Evolutionary conservation across 2,888 invertebrate genomes (phyloP).

Genomic region (Lamellibrachia satsuma): DNA sequence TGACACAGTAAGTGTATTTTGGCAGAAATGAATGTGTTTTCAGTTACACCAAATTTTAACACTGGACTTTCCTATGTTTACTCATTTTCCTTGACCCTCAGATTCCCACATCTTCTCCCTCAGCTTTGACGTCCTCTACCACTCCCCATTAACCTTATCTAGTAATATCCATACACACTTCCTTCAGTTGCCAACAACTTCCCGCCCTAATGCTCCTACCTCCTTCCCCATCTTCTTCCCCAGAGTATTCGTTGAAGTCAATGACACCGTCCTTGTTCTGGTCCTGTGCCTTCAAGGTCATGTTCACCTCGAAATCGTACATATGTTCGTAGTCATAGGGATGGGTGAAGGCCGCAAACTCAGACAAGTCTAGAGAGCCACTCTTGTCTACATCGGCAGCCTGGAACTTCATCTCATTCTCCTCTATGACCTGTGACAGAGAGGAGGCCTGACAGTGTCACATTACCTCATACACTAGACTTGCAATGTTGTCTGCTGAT

Average conservation of each 20-base stretch:
- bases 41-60: no score
- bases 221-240: conserved; percentile 21
- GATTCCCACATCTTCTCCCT: no score
- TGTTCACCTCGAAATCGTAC: conserved; percentile 67
- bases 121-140: no score
- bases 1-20: no score
- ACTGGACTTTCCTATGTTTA: no score
- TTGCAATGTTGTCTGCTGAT: background rate
- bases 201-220: background rate
- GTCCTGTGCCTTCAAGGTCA: conserved; percentile 86
- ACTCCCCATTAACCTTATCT: no score
- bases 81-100: no score
- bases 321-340: conserved; percentile 92
- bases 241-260: conserved; percentile 77
- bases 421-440: conserved; percentile 67
- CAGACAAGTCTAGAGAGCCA: conserved; percentile 77
- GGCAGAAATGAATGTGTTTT: no score
- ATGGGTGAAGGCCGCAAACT: conserved; percentile 89
- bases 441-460: background rate
- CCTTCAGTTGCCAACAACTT: background rate
- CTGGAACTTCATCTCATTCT: conserved; percentile 87
- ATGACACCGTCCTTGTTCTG: conserved; percentile 84
- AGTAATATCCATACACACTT: background rate
- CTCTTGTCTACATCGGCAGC: conserved; percentile 87
- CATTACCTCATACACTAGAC: background rate